These are phyloP conservation scores for Myiozetetes cayanensis DNA, from an alignment of 2,113 vertebrate genomes.

Conservation along the genomic window DNA sequence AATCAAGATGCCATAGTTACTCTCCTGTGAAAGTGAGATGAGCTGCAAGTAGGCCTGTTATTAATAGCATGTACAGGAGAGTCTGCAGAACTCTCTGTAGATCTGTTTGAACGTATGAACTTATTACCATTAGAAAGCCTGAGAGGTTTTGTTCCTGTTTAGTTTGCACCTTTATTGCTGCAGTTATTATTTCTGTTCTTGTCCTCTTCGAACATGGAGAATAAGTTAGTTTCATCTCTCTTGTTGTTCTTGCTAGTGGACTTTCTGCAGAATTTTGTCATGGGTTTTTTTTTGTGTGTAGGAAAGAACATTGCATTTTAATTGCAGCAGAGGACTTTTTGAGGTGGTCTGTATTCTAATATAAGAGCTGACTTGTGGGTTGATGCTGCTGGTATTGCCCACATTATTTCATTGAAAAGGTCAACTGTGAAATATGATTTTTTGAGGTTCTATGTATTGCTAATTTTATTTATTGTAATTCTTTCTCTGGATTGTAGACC, in stretches of 20 bases:
- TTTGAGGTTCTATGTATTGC: not conserved
- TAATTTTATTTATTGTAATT: not conserved
- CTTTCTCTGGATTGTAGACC: not conserved
- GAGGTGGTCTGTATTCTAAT: not conserved
- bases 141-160: not conserved
- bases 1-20: not conserved
- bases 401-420: not conserved
- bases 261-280: not conserved
- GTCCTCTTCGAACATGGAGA: not conserved
- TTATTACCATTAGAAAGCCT: not conserved
- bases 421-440: not conserved
- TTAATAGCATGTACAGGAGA: not conserved
- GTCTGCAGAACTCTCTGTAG: not conserved
- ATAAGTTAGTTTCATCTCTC: not conserved
- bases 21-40: not conserved
- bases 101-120: not conserved
- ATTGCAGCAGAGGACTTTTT: not conserved
- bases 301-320: not conserved
- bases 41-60: not conserved
- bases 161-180: not conserved
- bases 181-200: not conserved
- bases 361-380: not conserved
- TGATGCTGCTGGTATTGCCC: not conserved
- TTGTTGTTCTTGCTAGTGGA: not conserved
- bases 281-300: no score